Evolutionary conservation across 2,888 invertebrate genomes (phyloP), one percentile per base, ranked within the genome.

Genomic region (Drosophila seclusa): DNA sequence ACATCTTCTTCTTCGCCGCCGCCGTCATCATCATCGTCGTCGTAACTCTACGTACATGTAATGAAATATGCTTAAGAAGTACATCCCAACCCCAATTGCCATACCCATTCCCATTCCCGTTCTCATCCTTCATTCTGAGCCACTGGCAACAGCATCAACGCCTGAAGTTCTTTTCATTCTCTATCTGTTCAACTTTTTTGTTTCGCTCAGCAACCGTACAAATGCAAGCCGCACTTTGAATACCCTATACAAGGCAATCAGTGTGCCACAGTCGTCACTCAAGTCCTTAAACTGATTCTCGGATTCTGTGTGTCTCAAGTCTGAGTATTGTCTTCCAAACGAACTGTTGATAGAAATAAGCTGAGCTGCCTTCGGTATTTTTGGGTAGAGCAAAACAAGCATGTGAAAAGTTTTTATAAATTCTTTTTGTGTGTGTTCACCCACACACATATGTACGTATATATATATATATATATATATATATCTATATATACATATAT

Each of bases 331-430:
- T 18, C 34, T 42, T 42, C 6, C 21, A 29, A 34, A 18, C 50
- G 61, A 31, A 13, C 38, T 40, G 7, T 13, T 52, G 36, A 55
- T 42, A 16, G 45, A 34, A 42, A 31, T 29, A 31, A 36, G 53
- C 38, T 48, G 57, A 45, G 38, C 45, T 10, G 49, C 32, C 13
- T 16, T 50, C 52, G 29, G n/a, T 40, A 53, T 50, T 32, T 34
- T 18, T 36, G 53, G 34, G 49, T 36, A 52, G 61, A 50, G 68
- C 63, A 76, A 76, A 81, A 87, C 76, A 87, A 85, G 80, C 83
- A 83, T 82, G 79, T 83, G 82, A 82, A 79, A 86, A 91, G 80
- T 86, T 91, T 88, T 90, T 79, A 88, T 88, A 86, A 88, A 90
- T 89, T 90, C 82, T 88, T 90, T 85, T 83, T 91, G 88, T 87